Base-by-base conservation (phyloP, 35 echinoderm and acorn worm species). In the Diadema setosum region DNA sequence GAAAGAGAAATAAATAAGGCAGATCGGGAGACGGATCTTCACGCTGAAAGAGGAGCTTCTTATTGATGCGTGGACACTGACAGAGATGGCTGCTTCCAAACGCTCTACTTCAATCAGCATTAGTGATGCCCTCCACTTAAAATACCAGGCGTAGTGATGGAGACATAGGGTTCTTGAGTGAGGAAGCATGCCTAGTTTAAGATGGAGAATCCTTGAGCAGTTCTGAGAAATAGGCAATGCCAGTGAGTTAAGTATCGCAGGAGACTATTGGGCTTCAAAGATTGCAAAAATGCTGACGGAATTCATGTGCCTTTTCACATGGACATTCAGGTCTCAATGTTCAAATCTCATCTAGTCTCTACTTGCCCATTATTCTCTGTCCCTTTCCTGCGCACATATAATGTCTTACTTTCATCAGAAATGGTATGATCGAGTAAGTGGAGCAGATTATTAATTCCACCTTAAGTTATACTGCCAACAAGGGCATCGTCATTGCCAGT, bases 1-100 rank as follows among this genome's bases (percentile, higher is more conserved):
- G n/a, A n/a, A n/a, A n/a, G 25, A 43, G 73, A 78, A 78, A 78
- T 78, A 78, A 78, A 78, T 78, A 78, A 78, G 37, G 44, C 37
- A 78, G 39, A 25, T 42, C 40, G 37, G 37, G 24, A 34, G 29
- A 24, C 73, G 21, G 27, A 67, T 24, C 21, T 55, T 55, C 49
- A 67, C 29, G 30, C 5, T 33, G 63, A 7, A 21, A 78, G 65
- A 25, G 18, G 30, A 21, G 73, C 17, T 35, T 33, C 3, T 0
- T 20, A 36, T 41, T 35, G 73, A 39, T 20, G n/a, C 73, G 14
- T 18, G 8, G 73, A 34, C 73, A 4, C 5, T 2, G 73, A 78
- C 73, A 42, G 39, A 42, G 73, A 39, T 78, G 73, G 24, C 29
- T 15, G 40, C 27, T 25, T 78, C 24, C 40, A 78, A 78, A 44